Conservation (phyloP, 2,113 vertebrate genomes). For the Formicarius rufipectus region DNA sequence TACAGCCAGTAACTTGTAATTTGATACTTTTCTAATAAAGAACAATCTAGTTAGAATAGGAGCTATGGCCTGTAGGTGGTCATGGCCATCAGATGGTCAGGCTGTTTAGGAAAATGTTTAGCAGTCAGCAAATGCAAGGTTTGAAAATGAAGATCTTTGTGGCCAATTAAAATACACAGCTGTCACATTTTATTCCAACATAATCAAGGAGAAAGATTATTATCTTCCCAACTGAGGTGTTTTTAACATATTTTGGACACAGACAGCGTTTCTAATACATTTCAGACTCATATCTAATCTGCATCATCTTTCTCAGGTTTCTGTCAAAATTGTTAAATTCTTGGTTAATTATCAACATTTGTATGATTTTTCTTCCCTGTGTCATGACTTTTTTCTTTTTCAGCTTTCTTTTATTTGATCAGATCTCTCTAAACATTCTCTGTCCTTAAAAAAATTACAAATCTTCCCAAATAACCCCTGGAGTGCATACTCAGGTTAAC, state of each 20-base stretch:
- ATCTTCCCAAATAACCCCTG: neutral
- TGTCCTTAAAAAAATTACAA: neutral
- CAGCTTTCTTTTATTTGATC: neutral
- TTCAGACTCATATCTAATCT: neutral
- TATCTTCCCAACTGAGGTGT: neutral
- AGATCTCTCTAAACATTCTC: neutral
- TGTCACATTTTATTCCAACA: neutral
- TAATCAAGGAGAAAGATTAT: neutral
- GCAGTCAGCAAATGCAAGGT: neutral
- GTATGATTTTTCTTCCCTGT: neutral
- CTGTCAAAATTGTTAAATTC: neutral
- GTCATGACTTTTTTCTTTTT: neutral
- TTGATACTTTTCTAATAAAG: neutral
- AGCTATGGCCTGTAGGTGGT: neutral
- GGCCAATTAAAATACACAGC: conserved; percentile 21
- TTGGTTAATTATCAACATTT: neutral
- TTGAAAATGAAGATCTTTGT: neutral
- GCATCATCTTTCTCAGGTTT: neutral
- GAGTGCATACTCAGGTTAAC: neutral
- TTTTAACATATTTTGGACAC: neutral
- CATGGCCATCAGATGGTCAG: neutral
- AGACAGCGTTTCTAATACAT: neutral
- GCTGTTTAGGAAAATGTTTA: neutral
- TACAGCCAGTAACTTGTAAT: neutral
- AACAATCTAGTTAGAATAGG: neutral